Base-by-base conservation (phyloP, 2,888 invertebrate species). In the Rhamnusium bicolor region DNA sequence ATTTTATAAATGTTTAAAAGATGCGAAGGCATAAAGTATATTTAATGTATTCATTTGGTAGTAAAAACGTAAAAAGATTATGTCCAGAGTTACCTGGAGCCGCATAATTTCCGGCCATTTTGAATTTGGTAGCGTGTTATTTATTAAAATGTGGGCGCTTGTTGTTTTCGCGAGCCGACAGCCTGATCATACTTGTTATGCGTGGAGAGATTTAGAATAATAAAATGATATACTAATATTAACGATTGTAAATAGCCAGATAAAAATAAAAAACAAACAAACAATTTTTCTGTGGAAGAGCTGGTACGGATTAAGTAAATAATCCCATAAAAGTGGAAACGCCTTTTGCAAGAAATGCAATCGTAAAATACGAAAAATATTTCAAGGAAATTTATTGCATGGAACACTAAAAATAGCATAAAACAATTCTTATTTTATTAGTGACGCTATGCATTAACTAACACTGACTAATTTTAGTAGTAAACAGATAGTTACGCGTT, bases 401-500 rank as follows among this genome's bases (percentile, higher is more conserved):
- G n/a, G 14, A n/a, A n/a, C 24, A 12, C 19, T 51, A 63, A 63
- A 63, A 63, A 63, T 63, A 63, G 27, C 47, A 16, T 24, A 63
- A 49, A 51, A 49, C 49, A 63, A 63, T 62, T 24, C 24, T 51
- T 27, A 27, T 49, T 27, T 47, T 63, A 63, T 63, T 47, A 18
- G 14, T 62, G 24, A 62, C 46, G 63, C 40, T 40, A 27, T 61
- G 61, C 27, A 63, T 63, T 40, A 47, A 63, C 12, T 24, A 8
- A 16, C 47, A 51, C 14, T 6, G 49, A 21, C 63, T 63, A 49
- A 63, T 63, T 63, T 63, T 49, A 63, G 63, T 49, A 46, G 40
- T 18, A 8, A n/a, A 24, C 49, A 63, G 3, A 51, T 16, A 54
- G n/a, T 21, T 54, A 54, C 14, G 19, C 21, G 14, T 24, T 54